Conservation (phyloP, 2,888 invertebrate genomes). For the Amphipyra tragopoginis region DNA sequence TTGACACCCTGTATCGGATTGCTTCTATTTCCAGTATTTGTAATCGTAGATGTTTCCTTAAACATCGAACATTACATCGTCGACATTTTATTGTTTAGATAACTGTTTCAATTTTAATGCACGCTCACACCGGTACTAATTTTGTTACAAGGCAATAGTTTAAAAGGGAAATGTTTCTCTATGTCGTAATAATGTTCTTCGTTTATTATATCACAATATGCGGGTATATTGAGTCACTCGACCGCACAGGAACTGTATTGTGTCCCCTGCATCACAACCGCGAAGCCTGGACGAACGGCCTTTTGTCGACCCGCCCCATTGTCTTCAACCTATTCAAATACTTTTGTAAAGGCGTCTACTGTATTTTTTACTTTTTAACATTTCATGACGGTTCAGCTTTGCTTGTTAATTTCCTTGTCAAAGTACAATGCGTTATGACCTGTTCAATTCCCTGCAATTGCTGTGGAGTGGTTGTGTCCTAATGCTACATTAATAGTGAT, state of each 20-base stretch:
- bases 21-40: slow-evolving; percentile 63
- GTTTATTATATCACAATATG: slow-evolving; percentile 69
- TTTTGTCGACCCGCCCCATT: slow-evolving; percentile 82
- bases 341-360: slow-evolving; percentile 73
- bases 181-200: slow-evolving; percentile 55
- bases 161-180: slow-evolving; percentile 50
- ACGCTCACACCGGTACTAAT: slow-evolving; percentile 19
- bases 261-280: slow-evolving; percentile 75
- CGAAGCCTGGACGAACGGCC: slow-evolving; percentile 76
- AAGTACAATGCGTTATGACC: slow-evolving; percentile 61
- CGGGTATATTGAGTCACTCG: slow-evolving; percentile 80
- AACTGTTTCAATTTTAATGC: slow-evolving; percentile 42
- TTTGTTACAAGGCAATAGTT: slow-evolving; percentile 45
- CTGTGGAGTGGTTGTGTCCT: slow-evolving; percentile 66
- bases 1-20: slow-evolving; percentile 66
- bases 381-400: slow-evolving; percentile 67
- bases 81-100: slow-evolving; percentile 49
- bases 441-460: slow-evolving; percentile 67
- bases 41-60: slow-evolving; percentile 60
- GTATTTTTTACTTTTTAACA: slow-evolving; percentile 67
- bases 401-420: slow-evolving; percentile 64
- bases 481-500: slow-evolving; percentile 80
- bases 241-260: slow-evolving; percentile 83
- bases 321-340: slow-evolving; percentile 81
- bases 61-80: slow-evolving; percentile 31